These are phyloP conservation scores for Pungitius pungitius DNA, from an alignment of 2,113 vertebrate genomes.

Conservation along the genomic window DNA sequence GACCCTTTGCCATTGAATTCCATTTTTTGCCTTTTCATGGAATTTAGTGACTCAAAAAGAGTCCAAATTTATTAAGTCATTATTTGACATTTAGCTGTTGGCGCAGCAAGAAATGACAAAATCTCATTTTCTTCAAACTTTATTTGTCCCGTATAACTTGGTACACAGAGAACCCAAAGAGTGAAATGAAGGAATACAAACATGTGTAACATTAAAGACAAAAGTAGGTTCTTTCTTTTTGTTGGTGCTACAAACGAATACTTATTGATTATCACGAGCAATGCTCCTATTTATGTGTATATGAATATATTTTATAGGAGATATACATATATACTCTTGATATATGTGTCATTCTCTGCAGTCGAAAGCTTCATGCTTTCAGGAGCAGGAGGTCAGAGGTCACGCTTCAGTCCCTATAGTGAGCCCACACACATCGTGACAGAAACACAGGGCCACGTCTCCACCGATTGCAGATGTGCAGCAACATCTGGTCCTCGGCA, in stretches of 20 bases:
- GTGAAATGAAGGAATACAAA: constrained; percentile 3
- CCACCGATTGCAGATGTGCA: constrained; percentile 25
- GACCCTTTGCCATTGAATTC: too few relatives aligned
- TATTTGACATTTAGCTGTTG: not conserved
- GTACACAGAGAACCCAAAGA: constrained; percentile 44
- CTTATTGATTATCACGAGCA: constrained; percentile 16
- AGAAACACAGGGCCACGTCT: constrained; percentile 2
- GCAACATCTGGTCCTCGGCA: not conserved
- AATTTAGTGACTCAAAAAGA: not conserved
- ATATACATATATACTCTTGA: too few relatives aligned
- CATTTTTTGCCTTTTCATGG: too few relatives aligned
- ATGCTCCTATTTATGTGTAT: too few relatives aligned
- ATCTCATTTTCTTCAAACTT: constrained; percentile 51
- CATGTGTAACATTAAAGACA: constrained; percentile 4
- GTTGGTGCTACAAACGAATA: constrained; percentile 35
- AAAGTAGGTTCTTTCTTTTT: not conserved
- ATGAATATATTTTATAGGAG: too few relatives aligned
- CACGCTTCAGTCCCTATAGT: too few relatives aligned
- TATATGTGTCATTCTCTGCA: too few relatives aligned
- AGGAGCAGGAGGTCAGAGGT: too few relatives aligned
- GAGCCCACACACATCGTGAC: too few relatives aligned
- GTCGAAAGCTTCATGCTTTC: too few relatives aligned
- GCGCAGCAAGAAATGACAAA: not conserved
- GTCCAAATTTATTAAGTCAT: too few relatives aligned
- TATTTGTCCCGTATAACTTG: constrained; percentile 47